Evolutionary conservation across 2,888 invertebrate genomes (phyloP).

Genomic region (Callosobruchus maculatus): DNA sequence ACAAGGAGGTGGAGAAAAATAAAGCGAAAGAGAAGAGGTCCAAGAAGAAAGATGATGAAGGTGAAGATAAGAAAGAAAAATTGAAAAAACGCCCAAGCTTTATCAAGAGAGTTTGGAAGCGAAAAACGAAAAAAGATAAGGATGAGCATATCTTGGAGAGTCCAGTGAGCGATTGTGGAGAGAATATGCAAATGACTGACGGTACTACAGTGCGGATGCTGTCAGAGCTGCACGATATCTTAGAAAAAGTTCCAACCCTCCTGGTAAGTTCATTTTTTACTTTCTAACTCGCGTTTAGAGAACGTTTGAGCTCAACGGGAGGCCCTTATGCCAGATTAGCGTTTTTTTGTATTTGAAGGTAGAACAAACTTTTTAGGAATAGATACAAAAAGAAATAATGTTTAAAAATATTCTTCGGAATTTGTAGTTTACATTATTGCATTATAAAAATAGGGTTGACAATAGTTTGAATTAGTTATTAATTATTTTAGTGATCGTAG

Average conservation of each 20-base stretch:
- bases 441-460: too few species aligned
- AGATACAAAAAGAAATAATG: too few species aligned
- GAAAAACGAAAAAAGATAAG: conserved; percentile 25
- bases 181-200: conserved; percentile 13
- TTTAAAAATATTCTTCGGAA: too few species aligned
- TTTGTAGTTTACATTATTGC: too few species aligned
- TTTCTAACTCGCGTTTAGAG: too few species aligned
- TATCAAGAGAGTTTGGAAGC: conserved; percentile 32
- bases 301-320: too few species aligned
- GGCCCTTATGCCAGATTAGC: too few species aligned
- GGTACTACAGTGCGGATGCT: conserved; percentile 28
- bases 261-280: conserved; percentile 23
- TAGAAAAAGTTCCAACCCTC: conserved; percentile 32
- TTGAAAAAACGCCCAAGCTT: conserved; percentile 34
- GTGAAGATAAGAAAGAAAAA: conserved; percentile 17
- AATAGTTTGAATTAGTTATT: too few species aligned
- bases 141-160: conserved; percentile 3
- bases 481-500: too few species aligned
- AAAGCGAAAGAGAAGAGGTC: conserved; percentile 13
- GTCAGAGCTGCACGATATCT: conserved; percentile 36
- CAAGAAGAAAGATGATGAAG: conserved; percentile 9
- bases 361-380: too few species aligned
- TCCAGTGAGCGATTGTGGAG: background rate
- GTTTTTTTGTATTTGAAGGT: too few species aligned
- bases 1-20: conserved; percentile 12